These are phyloP conservation scores for Caranx melampygus DNA, from an alignment of 2,113 vertebrate genomes.

Conservation along the genomic window DNA sequence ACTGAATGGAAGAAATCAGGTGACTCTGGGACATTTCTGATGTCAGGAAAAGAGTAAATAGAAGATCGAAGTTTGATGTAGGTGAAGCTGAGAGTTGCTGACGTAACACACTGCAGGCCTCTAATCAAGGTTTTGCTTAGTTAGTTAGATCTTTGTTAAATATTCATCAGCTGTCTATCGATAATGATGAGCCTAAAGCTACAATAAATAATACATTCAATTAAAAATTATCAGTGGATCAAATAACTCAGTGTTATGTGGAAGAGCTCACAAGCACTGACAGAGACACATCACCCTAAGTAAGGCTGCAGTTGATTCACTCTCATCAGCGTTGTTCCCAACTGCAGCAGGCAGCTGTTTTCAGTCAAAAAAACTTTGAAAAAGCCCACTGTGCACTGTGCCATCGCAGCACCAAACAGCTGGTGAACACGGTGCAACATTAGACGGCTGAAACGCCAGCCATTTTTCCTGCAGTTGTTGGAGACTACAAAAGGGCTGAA, in stretches of 20 bases:
- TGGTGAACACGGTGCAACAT: not conserved
- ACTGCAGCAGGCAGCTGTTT: not conserved
- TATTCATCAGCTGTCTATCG: not conserved
- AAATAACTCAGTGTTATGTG: not conserved
- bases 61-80: not conserved
- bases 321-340: not conserved
- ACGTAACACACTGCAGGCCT: not conserved
- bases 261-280: not conserved
- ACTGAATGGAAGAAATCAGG: slow-evolving; percentile 4
- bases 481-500: not conserved
- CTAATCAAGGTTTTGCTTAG: not conserved
- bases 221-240: not conserved
- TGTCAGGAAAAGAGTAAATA: slow-evolving; percentile 4
- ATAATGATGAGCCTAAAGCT: slow-evolving; percentile 8
- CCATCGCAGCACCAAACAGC: not conserved
- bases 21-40: slow-evolving; percentile 6
- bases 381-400: not conserved
- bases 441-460: not conserved
- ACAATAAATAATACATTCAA: not conserved
- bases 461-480: not conserved
- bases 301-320: not conserved
- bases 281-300: not conserved
- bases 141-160: not conserved
- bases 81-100: not conserved
- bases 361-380: not conserved